These are phyloP conservation scores for Microtus richardsoni DNA, from an alignment of 2,113 vertebrate genomes.

Conservation along the genomic window DNA sequence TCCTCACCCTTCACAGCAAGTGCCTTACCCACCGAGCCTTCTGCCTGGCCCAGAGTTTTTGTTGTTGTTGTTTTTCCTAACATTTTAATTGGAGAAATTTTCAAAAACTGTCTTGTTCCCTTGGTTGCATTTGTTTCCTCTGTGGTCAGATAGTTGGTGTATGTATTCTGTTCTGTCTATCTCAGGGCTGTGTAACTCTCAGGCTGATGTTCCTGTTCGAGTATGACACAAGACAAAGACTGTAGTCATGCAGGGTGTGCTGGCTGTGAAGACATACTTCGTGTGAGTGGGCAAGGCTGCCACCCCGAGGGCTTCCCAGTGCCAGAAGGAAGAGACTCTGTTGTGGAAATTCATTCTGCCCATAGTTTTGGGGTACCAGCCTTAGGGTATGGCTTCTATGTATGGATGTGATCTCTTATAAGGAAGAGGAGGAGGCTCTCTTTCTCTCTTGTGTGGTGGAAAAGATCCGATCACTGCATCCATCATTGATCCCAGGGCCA, in stretches of 20 bases:
- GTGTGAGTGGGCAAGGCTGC: neutral
- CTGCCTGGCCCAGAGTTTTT: accelerated
- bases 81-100: neutral
- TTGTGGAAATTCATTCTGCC: too few species aligned
- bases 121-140: neutral
- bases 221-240: neutral
- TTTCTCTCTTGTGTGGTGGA: too few species aligned
- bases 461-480: too few species aligned
- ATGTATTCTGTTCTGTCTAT: neutral
- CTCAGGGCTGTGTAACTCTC: neutral
- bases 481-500: too few species aligned
- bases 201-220: neutral
- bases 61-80: neutral
- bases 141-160: neutral
- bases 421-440: too few species aligned
- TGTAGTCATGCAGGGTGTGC: neutral
- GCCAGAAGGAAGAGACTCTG: neutral
- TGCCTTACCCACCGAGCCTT: too few species aligned
- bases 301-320: neutral
- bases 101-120: neutral
- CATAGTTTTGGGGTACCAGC: too few species aligned
- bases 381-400: too few species aligned
- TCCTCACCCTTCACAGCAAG: neutral
- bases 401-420: too few species aligned
- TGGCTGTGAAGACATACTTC: neutral